Evolutionary conservation across 2,888 invertebrate species (phyloP), one percentile per base, ranked within the genome.

Genomic region (Brachypalpus laphriformis): DNA sequence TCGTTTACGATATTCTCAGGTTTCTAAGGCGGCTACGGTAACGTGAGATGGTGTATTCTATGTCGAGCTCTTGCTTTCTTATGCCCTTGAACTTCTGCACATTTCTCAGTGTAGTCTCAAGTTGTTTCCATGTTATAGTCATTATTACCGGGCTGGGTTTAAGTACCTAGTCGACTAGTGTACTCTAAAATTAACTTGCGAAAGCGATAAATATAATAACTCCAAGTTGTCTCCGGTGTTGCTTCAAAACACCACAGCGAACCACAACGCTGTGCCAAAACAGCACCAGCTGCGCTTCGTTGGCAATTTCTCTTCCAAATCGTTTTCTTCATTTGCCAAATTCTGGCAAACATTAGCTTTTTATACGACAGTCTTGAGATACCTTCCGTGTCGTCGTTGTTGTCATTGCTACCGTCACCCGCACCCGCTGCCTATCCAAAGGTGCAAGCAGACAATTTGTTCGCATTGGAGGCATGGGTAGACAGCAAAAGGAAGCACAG

Each of bases 241-340:
- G 14, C 8, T 25, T 16, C 5, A 42, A 54, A 37, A 57, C 31
- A 25, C 56, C 70, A 16, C 18, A 18, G 18, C 20, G 14, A 71
- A 47, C 34, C 47, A 14, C 20, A 40, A 57, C 18, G 31, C n/a
- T 31, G 34, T 72, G 78, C 71, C 80, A 80, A 72, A 63, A 59
- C 16, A 49, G 42, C 49, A 66, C 49, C 72, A 80, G 49, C 71
- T 80, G 72, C 37, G 72, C 72, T 31, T 42, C 65, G 80, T 65
- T 74, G 65, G 72, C 80, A 72, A 70, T 80, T 72, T 80, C 28
- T 80, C 72, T 74, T 65, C 72, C 57, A 80, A 83, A 78, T 78
- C 51, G 78, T 59, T 78, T 72, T 63, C 71, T 37, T 70, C 49
- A 65, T 49, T 65, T 57, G 59, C 65, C 83, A 66, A 81, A 71